phyloP scores from a whole-genome alignment of 1,140 invertebrate genomes.

The Heliconius hewitsoni region DNA sequence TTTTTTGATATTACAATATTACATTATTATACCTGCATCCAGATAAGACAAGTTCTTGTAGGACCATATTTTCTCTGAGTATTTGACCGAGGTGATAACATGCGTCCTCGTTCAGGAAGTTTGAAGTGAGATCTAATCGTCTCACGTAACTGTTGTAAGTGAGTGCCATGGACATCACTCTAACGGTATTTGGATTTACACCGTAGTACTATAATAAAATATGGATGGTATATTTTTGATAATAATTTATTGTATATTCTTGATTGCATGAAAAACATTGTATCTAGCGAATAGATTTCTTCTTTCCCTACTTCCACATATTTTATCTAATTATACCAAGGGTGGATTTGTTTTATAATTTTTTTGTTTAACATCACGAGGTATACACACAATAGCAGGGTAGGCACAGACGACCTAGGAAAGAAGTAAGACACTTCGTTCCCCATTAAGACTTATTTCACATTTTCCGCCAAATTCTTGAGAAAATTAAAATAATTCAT shows the following conservation, averaged over 20 bases:
- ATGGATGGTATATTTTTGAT: neutral
- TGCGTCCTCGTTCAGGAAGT: slow-evolving; percentile 66
- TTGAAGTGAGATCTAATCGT: slow-evolving; percentile 73
- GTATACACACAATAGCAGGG: too few relatives aligned
- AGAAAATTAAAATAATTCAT: too few relatives aligned
- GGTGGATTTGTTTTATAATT: too few relatives aligned
- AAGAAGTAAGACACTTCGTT: too few relatives aligned
- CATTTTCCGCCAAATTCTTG: too few relatives aligned
- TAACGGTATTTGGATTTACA: slow-evolving; percentile 64
- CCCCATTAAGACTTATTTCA: too few relatives aligned
- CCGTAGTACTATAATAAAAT: slow-evolving; percentile 64
- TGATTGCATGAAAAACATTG: too few relatives aligned
- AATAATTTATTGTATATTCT: too few relatives aligned
- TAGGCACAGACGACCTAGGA: neutral
- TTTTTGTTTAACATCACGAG: too few relatives aligned
- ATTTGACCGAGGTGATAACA: slow-evolving; percentile 75
- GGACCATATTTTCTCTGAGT: slow-evolving; percentile 55
- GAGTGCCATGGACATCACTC: slow-evolving; percentile 67
- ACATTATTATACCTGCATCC: slow-evolving; percentile 55
- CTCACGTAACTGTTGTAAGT: slow-evolving; percentile 63
- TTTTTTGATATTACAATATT: too few relatives aligned
- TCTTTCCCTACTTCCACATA: too few relatives aligned
- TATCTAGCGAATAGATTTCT: too few relatives aligned
- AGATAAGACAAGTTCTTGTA: slow-evolving; percentile 66
- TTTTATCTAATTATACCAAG: neutral